A percentile compares a stretch with the other conserved stretches of the same genome.
Evolutionary conservation across 2,797 vertebrate genomes (phyloP).

Genomic region (Danio tinwini): DNA sequence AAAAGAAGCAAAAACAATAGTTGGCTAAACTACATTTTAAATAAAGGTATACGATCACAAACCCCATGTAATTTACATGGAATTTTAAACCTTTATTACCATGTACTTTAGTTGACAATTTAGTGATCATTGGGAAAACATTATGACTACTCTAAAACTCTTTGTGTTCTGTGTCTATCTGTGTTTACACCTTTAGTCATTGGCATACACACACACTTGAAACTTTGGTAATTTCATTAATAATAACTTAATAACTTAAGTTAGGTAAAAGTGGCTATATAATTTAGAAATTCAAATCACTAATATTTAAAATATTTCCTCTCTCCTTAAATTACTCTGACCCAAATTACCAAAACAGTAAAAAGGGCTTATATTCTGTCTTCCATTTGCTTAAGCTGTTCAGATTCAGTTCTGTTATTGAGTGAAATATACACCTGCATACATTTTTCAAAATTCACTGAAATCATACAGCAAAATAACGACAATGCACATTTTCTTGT

Average conservation of each 20-base stretch:
- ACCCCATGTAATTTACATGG: too few species aligned
- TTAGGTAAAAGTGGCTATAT: too few species aligned
- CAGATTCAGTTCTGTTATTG: neutral
- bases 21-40: neutral
- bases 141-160: neutral
- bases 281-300: too few species aligned
- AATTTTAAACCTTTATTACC: too few species aligned
- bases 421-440: neutral
- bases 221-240: too few species aligned
- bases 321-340: neutral
- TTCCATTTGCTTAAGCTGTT: neutral
- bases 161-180: too few species aligned
- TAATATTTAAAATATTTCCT: too few species aligned
- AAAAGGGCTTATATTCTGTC: neutral
- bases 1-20: neutral
- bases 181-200: too few species aligned
- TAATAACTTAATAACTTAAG: too few species aligned
- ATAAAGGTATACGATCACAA: neutral
- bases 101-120: too few species aligned
- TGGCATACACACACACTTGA: too few species aligned
- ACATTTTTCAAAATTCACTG: neutral
- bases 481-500: neutral
- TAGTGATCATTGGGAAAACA: neutral
- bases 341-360: neutral
- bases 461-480: neutral